Conservation (phyloP, 1,140 invertebrate species). For the Megalopta genalis region DNA sequence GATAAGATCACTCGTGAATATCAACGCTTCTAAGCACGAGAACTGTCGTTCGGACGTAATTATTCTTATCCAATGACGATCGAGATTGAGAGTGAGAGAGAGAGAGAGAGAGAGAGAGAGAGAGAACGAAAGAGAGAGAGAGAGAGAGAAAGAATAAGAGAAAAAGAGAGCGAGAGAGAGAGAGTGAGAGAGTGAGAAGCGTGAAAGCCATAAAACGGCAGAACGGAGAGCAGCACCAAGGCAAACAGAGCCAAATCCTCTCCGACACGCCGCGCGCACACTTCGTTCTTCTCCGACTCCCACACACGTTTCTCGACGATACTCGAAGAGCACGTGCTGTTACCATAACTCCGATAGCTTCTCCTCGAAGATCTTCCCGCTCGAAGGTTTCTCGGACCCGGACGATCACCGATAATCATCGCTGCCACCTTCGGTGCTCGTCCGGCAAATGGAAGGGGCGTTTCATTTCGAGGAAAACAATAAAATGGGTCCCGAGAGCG, state of each 20-base stretch:
- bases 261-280: slow-evolving; percentile 16
- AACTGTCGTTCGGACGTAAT: slow-evolving; percentile 23
- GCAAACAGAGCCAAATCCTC: slow-evolving; percentile 39
- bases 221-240: slow-evolving; percentile 52
- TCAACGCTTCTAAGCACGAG: slow-evolving; percentile 65
- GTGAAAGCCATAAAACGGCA: slow-evolving; percentile 20
- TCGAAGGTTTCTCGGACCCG: slow-evolving; percentile 39
- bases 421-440: slow-evolving; percentile 9
- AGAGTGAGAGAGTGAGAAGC: slow-evolving; percentile 12
- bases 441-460: slow-evolving; percentile 6
- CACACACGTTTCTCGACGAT: slow-evolving; percentile 39
- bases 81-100: background rate
- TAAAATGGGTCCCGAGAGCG: slow-evolving; percentile 41
- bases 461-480: slow-evolving; percentile 38
- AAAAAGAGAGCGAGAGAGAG: too few relatives aligned
- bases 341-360: slow-evolving; percentile 42
- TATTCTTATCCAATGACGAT: slow-evolving; percentile 17
- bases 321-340: slow-evolving; percentile 55
- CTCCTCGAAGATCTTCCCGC: slow-evolving; percentile 44
- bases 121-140: too few relatives aligned
- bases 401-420: background rate
- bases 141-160: too few relatives aligned
- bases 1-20: slow-evolving; percentile 68
- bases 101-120: too few relatives aligned
- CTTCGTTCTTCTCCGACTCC: slow-evolving; percentile 52